phyloP scores from a whole-genome alignment of 2,113 vertebrate species.

The Rutilus rutilus region DNA sequence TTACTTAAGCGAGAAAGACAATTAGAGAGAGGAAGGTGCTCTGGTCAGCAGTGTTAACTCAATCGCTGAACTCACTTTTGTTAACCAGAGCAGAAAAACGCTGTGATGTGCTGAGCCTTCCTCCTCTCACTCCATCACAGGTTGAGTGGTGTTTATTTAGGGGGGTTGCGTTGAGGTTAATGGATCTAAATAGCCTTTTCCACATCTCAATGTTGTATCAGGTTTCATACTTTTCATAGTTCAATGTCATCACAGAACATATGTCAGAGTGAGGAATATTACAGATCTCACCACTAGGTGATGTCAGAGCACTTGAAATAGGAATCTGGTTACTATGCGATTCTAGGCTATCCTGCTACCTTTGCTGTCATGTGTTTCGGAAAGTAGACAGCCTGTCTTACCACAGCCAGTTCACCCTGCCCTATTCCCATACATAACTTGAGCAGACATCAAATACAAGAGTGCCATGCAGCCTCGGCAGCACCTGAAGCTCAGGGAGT shows the following conservation, averaged over 20 bases:
- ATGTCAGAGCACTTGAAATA: constrained; percentile 51
- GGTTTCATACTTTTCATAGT: not conserved
- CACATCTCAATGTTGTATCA: not conserved
- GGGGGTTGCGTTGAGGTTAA: not conserved
- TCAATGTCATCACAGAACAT: not conserved
- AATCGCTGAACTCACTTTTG: not conserved
- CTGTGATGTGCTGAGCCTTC: not conserved
- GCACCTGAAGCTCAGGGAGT: constrained; percentile 15
- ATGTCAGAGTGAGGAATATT: constrained; percentile 1
- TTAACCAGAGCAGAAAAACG: constrained; percentile 20
- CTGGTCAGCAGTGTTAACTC: constrained; percentile 27
- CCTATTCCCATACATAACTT: constrained; percentile 1
- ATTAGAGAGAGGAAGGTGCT: constrained; percentile 11
- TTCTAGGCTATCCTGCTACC: not conserved
- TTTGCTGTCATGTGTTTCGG: not conserved
- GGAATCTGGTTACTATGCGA: not conserved
- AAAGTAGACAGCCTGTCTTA: not conserved
- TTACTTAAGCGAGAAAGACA: constrained; percentile 6
- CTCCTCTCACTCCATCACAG: constrained; percentile 5
- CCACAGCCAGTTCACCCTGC: constrained; percentile 6
- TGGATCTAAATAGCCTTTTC: constrained; percentile 14
- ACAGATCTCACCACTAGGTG: constrained; percentile 56
- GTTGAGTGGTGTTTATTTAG: not conserved
- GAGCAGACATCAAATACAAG: constrained; percentile 34
- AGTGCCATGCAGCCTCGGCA: not conserved